phyloP scores from a whole-genome alignment of 2,113 vertebrate genomes.

The Elephantulus edwardii region DNA sequence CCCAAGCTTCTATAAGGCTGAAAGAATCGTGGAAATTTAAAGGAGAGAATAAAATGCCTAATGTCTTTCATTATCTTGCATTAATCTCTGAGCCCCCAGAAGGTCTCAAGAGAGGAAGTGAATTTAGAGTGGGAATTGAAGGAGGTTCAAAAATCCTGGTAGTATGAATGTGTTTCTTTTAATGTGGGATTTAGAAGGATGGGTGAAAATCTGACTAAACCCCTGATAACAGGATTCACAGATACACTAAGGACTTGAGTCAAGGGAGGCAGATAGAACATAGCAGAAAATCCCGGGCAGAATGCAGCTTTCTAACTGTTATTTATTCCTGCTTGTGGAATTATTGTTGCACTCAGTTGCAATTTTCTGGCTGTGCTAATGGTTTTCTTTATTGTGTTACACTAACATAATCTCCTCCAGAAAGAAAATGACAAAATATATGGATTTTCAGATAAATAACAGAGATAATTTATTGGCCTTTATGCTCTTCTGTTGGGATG shows the following conservation, averaged over 20 bases:
- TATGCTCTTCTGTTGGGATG: conserved; percentile 82
- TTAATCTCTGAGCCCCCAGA: conserved; percentile 63
- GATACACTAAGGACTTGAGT: neutral
- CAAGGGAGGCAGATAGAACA: neutral
- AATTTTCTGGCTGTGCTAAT: conserved; percentile 77
- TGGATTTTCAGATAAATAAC: conserved; percentile 83
- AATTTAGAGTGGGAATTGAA: conserved; percentile 45
- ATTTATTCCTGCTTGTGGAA: conserved; percentile 77
- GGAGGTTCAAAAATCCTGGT: conserved; percentile 15
- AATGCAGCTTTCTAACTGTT: conserved; percentile 62
- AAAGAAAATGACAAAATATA: conserved; percentile 77
- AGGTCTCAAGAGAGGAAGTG: conserved; percentile 41
- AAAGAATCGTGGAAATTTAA: conserved; percentile 62
- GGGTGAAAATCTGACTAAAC: neutral
- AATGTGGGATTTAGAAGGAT: neutral
- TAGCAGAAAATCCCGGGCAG: neutral
- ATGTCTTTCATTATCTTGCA: conserved; percentile 70
- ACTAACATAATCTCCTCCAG: conserved; percentile 68
- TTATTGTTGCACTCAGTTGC: conserved; percentile 79
- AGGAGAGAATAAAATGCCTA: conserved; percentile 66
- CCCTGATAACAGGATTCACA: neutral
- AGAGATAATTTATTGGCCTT: conserved; percentile 86
- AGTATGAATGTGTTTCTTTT: conserved; percentile 12
- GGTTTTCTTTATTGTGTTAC: conserved; percentile 75
- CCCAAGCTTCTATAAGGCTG: neutral